Conservation (phyloP, 1,140 invertebrate species). For the Cecropterus lyciades region DNA sequence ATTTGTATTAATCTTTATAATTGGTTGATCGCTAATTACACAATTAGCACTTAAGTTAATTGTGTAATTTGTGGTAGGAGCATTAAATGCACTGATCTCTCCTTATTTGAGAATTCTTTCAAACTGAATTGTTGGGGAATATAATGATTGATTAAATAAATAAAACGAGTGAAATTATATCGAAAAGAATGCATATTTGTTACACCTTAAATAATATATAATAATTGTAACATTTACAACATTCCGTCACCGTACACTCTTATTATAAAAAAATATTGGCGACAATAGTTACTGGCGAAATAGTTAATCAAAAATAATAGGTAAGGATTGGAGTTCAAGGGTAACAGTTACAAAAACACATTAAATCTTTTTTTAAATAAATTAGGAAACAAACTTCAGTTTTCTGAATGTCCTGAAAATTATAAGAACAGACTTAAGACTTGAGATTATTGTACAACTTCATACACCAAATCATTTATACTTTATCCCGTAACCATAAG, state of each 20-base stretch:
- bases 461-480: conserved; percentile 3
- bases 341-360: neutral
- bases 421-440: too few species aligned
- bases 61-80: too few species aligned
- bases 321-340: neutral
- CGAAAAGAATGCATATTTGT: conserved; percentile 75
- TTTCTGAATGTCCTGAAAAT: too few species aligned
- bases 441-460: too few species aligned
- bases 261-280: conserved; percentile 41
- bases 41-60: too few species aligned
- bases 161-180: conserved; percentile 35
- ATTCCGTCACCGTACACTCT: conserved; percentile 59
- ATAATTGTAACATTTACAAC: conserved; percentile 65
- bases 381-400: too few species aligned
- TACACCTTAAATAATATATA: conserved; percentile 76
- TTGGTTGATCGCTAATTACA: too few species aligned
- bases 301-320: neutral
- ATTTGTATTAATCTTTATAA: too few species aligned
- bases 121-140: too few species aligned
- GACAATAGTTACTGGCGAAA: neutral
- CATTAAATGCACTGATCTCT: too few species aligned
- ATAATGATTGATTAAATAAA: neutral
- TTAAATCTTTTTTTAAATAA: neutral
- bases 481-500: conserved; percentile 3
- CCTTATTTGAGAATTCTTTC: too few species aligned